Percentiles rank a stretch among this genome's conserved stretches.
These are phyloP conservation scores for Tetragnatha versicolor DNA, from an alignment of 1,140 invertebrate genomes.

Conservation along the genomic window DNA sequence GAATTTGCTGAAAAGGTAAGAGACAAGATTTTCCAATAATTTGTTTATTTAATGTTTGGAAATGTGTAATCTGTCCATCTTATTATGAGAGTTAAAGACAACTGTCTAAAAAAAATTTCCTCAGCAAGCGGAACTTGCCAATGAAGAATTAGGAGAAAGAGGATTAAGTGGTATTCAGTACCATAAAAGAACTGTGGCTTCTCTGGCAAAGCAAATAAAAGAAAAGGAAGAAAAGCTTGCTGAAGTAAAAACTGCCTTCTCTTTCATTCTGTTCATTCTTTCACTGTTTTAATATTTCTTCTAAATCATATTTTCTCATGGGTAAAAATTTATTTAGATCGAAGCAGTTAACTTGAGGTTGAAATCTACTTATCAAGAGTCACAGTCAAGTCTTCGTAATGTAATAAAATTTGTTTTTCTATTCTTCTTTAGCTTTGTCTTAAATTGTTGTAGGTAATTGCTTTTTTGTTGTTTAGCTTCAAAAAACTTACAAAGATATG, in stretches of 20 bases:
- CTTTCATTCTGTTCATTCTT: background rate
- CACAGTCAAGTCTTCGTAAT: constrained; percentile 4
- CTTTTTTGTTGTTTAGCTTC: constrained; percentile 10
- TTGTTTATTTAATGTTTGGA: background rate
- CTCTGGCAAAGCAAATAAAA: constrained; percentile 58
- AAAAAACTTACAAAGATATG: constrained; percentile 27
- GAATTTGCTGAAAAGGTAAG: constrained; percentile 65
- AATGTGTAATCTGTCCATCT: background rate
- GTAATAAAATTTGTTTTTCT: background rate
- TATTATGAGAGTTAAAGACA: too few relatives aligned
- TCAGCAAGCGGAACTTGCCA: constrained; percentile 55
- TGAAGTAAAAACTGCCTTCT: constrained; percentile 58
- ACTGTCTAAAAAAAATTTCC: too few relatives aligned
- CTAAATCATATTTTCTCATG: background rate
- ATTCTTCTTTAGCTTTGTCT: background rate
- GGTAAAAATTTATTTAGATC: constrained; percentile 23
- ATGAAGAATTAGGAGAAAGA: constrained; percentile 56
- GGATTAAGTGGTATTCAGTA: constrained; percentile 62
- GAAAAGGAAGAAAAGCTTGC: constrained; percentile 69
- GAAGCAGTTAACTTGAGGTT: constrained; percentile 19
- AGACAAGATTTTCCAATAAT: background rate
- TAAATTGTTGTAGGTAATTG: background rate
- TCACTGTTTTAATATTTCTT: background rate
- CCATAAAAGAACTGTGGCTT: constrained; percentile 63
- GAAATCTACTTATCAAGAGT: constrained; percentile 43